Conservation (phyloP, 2,113 vertebrate genomes). For the Microtus pennsylvanicus region DNA sequence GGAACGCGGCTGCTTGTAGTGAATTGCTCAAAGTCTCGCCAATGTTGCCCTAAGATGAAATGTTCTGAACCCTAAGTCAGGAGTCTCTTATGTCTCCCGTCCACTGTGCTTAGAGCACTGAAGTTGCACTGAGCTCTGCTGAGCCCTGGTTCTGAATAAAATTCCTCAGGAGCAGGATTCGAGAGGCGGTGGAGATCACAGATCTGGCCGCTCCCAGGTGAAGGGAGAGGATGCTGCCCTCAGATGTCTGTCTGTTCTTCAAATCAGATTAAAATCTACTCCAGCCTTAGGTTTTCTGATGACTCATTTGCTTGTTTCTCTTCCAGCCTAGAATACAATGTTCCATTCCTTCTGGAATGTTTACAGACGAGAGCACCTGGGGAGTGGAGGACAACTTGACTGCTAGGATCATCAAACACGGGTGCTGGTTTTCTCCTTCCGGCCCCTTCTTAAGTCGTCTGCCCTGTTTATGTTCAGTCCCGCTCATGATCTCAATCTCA, state of each 20-base stretch:
- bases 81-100: background rate
- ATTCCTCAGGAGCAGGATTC: background rate
- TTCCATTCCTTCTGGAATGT: constrained; percentile 73
- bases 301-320: constrained; percentile 72
- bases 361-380: constrained; percentile 37
- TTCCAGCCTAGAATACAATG: constrained; percentile 73
- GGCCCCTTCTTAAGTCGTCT: background rate
- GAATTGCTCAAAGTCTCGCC: background rate
- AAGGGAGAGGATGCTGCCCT: background rate
- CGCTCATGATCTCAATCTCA: background rate
- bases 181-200: background rate
- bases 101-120: background rate
- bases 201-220: background rate
- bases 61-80: background rate
- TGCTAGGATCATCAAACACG: constrained; percentile 28
- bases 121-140: background rate
- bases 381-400: constrained; percentile 13
- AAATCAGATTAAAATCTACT: constrained; percentile 54
- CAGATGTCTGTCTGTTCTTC: background rate
- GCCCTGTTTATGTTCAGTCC: background rate
- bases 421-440: constrained; percentile 11
- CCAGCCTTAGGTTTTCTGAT: constrained; percentile 46
- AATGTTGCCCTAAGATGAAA: background rate
- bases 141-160: background rate
- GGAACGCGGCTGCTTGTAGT: background rate